These are phyloP conservation scores for Tortricodes alternella DNA, from an alignment of 2,888 invertebrate species.

Conservation along the genomic window DNA sequence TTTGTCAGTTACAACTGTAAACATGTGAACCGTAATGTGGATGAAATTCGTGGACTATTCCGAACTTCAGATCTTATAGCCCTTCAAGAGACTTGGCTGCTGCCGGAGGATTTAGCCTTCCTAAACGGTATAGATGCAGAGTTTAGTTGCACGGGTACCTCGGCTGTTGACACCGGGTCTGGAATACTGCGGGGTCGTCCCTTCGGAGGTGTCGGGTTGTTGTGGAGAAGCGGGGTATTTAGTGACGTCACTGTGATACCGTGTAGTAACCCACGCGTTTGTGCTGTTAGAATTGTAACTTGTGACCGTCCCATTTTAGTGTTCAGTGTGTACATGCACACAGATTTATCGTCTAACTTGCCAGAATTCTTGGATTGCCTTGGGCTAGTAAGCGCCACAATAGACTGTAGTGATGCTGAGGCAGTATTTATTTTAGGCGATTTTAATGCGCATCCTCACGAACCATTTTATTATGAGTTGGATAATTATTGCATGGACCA, in stretches of 20 bases:
- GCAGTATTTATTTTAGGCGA: too few species aligned
- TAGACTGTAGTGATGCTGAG: background rate
- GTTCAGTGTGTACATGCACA: background rate
- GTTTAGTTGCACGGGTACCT: slow-evolving; percentile 34
- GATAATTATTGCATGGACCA: too few species aligned
- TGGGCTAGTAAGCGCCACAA: slow-evolving; percentile 15
- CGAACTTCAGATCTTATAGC: background rate
- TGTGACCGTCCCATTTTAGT: background rate
- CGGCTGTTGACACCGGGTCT: slow-evolving; percentile 34
- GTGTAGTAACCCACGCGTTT: slow-evolving; percentile 4
- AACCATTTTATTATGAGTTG: too few species aligned
- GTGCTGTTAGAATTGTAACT: slow-evolving; percentile 8
- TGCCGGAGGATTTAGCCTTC: slow-evolving; percentile 33
- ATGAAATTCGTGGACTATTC: too few species aligned
- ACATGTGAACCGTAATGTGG: too few species aligned
- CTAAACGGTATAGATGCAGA: slow-evolving; percentile 30
- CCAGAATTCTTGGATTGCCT: slow-evolving; percentile 9
- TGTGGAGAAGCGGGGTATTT: slow-evolving; percentile 33
- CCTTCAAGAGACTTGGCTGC: slow-evolving; percentile 19
- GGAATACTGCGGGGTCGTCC: slow-evolving; percentile 30
- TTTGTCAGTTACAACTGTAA: too few species aligned
- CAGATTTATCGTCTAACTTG: background rate
- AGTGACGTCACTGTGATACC: slow-evolving; percentile 2
- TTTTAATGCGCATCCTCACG: too few species aligned
- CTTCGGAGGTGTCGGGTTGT: slow-evolving; percentile 35